phyloP scores from a whole-genome alignment of 2,888 invertebrate species.

The Melangyna quadrimaculata region DNA sequence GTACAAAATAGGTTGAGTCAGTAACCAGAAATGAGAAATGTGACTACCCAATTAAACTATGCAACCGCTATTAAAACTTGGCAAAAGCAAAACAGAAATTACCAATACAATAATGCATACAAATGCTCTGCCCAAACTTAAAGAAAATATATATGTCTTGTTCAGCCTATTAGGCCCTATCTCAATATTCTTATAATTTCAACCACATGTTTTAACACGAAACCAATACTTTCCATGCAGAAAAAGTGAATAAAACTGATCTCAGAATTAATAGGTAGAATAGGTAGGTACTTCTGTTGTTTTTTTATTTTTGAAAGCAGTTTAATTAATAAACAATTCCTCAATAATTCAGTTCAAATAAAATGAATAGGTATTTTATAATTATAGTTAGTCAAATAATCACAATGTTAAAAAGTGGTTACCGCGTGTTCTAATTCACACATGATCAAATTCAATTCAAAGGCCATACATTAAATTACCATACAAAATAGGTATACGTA shows the following conservation, averaged over 20 bases:
- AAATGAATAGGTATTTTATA: background rate
- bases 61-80: too few species aligned
- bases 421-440: background rate
- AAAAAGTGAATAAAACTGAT: background rate
- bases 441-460: background rate
- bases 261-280: too few species aligned
- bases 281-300: too few species aligned
- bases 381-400: background rate
- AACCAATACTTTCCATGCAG: background rate
- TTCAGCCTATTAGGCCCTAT: too few species aligned
- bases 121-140: too few species aligned
- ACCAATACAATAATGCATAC: too few species aligned
- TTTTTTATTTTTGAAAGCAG: background rate
- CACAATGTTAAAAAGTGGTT: background rate
- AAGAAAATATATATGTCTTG: too few species aligned
- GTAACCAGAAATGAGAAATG: too few species aligned
- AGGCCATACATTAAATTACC: background rate
- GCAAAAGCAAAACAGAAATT: too few species aligned
- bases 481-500: background rate
- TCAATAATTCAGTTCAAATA: background rate
- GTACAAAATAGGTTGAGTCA: too few species aligned
- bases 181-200: too few species aligned
- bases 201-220: background rate
- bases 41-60: too few species aligned
- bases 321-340: background rate